Evolutionary conservation across 1,140 invertebrate species (phyloP).

Genomic region (Aleiodes sp.): DNA sequence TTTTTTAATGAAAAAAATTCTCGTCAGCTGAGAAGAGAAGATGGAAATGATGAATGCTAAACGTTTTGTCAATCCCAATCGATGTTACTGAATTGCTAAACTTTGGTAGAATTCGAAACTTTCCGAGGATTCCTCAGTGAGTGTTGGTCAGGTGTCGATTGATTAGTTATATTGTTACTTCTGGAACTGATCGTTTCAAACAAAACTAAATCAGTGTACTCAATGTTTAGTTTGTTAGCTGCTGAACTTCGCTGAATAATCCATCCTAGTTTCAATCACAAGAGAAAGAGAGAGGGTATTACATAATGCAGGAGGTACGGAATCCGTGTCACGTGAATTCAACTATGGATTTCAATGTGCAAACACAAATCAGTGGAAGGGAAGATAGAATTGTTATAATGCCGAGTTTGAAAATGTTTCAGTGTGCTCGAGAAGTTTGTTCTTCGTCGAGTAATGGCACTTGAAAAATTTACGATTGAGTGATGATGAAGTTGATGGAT

Average conservation of each 20-base stretch:
- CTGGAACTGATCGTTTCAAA: conserved; percentile 1
- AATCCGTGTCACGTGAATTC: neutral
- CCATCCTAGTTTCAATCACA: conserved; percentile 1
- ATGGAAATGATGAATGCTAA: neutral
- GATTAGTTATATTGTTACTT: conserved; percentile 11
- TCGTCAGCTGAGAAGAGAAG: neutral
- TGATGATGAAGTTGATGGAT: too few relatives aligned
- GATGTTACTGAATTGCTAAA: conserved; percentile 2
- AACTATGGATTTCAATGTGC: neutral
- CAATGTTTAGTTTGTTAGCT: neutral
- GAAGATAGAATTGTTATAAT: too few relatives aligned
- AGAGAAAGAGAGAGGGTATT: neutral
- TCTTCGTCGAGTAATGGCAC: too few relatives aligned
- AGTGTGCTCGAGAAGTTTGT: too few relatives aligned
- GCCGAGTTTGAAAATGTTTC: neutral
- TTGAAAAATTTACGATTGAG: too few relatives aligned
- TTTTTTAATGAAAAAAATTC: too few relatives aligned
- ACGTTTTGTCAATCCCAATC: neutral
- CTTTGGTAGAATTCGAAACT: neutral
- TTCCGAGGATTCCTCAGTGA: neutral
- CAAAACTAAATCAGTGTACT: neutral
- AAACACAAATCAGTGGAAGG: neutral
- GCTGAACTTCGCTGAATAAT: neutral
- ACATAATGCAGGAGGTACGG: neutral
- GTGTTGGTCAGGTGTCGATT: conserved; percentile 18